phyloP scores from a whole-genome alignment of 2,888 invertebrate species.

The Minunthozetes semirufus region DNA sequence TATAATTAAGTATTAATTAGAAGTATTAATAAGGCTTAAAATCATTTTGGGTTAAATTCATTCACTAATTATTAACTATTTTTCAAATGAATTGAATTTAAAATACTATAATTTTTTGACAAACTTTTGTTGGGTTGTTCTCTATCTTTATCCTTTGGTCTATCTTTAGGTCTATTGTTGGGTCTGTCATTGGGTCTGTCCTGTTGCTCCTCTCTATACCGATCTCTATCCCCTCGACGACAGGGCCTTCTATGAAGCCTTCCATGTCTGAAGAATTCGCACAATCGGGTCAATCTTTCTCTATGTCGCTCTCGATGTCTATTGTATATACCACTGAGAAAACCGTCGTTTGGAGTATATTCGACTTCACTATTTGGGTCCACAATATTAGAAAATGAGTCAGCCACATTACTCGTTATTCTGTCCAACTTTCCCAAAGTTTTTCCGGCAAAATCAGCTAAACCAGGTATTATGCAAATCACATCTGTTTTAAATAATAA shows the following conservation, averaged over 20 bases:
- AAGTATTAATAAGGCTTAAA: too few relatives aligned
- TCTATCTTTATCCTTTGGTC: not conserved
- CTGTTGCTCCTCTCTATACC: not conserved
- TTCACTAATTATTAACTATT: too few relatives aligned
- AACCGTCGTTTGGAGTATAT: not conserved
- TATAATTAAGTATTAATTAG: not conserved
- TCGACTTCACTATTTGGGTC: not conserved
- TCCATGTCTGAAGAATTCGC: conserved; percentile 32
- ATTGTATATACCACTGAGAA: not conserved
- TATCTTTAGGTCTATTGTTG: not conserved
- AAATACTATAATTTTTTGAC: not conserved
- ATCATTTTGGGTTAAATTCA: too few relatives aligned
- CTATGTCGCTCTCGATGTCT: conserved; percentile 20
- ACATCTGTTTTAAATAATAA: not conserved
- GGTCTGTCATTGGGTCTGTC: not conserved
- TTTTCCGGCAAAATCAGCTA: not conserved
- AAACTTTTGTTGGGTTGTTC: not conserved
- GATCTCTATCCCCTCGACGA: not conserved
- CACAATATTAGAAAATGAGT: not conserved
- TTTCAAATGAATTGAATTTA: too few relatives aligned
- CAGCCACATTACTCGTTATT: not conserved
- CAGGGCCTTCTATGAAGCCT: conserved; percentile 30
- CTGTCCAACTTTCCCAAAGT: not conserved
- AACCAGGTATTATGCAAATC: not conserved
- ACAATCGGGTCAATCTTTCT: not conserved